Evolutionary conservation across 2,113 vertebrate species (phyloP).

Genomic region (human): GRCh38 chr1:176044001-176044500

Average conservation of each 20-base stretch:
- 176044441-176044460: not conserved
- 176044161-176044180: not conserved
- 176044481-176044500: not conserved
- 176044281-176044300: not conserved
- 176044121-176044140: not conserved
- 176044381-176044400: not conserved
- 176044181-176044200: not conserved
- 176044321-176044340: conserved; percentile 21
- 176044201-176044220: not conserved
- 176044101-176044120: not conserved
- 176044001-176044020: not conserved
- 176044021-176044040: not conserved
- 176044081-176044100: not conserved
- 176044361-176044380: conserved; percentile 9
- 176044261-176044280: not conserved
- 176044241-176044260: not conserved
- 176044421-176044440: not conserved
- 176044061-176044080: not conserved
- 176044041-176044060: not conserved
- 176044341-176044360: not conserved
- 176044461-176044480: not conserved
- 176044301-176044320: conserved; percentile 32
- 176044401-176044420: not conserved
- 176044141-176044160: not conserved
- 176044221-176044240: not conserved